These are phyloP conservation scores for Lagopus muta DNA, from an alignment of 2,113 vertebrate genomes.

Conservation along the genomic window DNA sequence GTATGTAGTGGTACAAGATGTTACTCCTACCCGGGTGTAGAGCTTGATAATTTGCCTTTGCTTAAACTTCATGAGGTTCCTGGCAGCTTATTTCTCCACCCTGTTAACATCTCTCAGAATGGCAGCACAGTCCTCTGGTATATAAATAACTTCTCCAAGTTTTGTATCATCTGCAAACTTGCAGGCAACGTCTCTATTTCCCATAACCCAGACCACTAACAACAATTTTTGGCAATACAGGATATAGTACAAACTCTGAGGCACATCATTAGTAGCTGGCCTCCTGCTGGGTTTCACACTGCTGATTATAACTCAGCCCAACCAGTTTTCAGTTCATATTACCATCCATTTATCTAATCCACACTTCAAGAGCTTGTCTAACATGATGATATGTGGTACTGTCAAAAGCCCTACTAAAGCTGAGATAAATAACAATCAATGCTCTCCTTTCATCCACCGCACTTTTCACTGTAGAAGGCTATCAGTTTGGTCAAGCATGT, in stretches of 20 bases:
- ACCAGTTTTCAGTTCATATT: neutral
- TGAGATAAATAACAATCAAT: neutral
- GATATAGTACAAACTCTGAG: accelerated
- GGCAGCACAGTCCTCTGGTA: neutral
- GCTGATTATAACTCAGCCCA: neutral
- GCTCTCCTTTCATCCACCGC: neutral
- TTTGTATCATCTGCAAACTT: neutral
- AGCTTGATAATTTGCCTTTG: neutral
- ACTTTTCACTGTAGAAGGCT: neutral
- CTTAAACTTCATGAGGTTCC: neutral
- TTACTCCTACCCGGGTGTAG: neutral
- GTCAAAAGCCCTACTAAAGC: neutral
- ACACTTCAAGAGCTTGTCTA: neutral
- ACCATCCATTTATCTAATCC: neutral
- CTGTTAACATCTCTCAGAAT: neutral
- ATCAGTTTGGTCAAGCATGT: neutral
- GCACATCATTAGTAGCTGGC: neutral
- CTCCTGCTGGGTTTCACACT: neutral
- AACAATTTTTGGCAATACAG: neutral
- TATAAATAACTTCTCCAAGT: neutral
- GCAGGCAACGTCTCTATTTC: neutral
- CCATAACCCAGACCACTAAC: accelerated
- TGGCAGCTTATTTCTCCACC: neutral
- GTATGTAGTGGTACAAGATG: neutral
- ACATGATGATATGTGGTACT: neutral